Evolutionary conservation across 92 coral and sea anemone species (phyloP).

Genomic region (Pocillopora grandis): DNA sequence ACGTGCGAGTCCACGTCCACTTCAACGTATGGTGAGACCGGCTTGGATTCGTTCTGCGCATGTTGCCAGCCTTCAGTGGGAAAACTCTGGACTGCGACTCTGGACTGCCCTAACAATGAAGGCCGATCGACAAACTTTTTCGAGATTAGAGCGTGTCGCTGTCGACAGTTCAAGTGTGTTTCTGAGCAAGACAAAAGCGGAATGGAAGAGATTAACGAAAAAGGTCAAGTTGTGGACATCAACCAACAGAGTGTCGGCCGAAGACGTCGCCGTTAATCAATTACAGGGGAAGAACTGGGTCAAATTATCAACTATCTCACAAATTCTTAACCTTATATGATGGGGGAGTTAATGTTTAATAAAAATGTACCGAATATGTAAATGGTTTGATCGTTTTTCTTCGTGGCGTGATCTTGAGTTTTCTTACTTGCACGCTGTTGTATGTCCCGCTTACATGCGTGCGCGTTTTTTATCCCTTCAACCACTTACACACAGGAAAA

Average conservation of each 20-base stretch:
- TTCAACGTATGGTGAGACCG: conserved; percentile 55
- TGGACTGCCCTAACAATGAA: conserved; percentile 37
- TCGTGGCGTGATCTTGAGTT: too few relatives aligned
- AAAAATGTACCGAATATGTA: too few relatives aligned
- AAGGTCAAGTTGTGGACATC: conserved; percentile 29
- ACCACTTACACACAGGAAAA: too few relatives aligned
- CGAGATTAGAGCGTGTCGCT: conserved; percentile 59
- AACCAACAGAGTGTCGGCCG: conserved; percentile 32
- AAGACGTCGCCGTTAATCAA: conserved; percentile 40
- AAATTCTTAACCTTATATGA: too few relatives aligned
- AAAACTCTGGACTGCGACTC: conserved; percentile 2
- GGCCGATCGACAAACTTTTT: conserved; percentile 45
- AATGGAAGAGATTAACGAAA: conserved; percentile 34
- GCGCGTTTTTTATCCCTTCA: too few relatives aligned
- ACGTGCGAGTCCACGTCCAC: conserved; percentile 45
- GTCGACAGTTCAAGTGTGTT: conserved; percentile 48
- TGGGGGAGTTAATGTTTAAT: too few relatives aligned
- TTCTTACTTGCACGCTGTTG: too few relatives aligned
- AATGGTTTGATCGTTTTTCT: too few relatives aligned
- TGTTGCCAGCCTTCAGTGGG: conserved; percentile 57
- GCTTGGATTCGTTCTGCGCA: conserved; percentile 41
- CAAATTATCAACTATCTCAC: not conserved
- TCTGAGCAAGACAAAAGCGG: conserved; percentile 50
- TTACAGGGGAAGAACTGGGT: not conserved
- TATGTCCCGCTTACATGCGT: too few relatives aligned